Evolutionary conservation across 2,888 invertebrate species (phyloP).

Genomic region (Eledone cirrhosa): DNA sequence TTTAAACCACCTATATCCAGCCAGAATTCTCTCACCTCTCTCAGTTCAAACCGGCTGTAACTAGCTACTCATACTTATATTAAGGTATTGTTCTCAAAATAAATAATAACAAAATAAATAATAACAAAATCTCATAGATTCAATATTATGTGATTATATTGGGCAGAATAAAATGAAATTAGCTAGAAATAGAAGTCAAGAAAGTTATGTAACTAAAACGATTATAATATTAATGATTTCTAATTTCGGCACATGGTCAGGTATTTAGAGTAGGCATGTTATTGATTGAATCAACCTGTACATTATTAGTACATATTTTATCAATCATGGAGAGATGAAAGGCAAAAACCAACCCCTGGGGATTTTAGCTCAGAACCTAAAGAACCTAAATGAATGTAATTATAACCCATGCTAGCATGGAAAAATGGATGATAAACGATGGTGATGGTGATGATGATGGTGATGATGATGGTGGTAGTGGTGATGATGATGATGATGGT

Average conservation of each 20-base stretch:
- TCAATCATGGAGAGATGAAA: too few relatives aligned
- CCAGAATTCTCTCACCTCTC: too few relatives aligned
- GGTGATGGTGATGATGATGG: not conserved
- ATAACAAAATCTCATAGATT: too few relatives aligned
- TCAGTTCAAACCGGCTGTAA: too few relatives aligned
- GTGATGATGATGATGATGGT: conserved; percentile 22
- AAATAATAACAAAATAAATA: too few relatives aligned
- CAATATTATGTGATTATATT: too few relatives aligned
- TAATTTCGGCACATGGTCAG: conserved; percentile 3
- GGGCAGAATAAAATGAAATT: conserved; percentile 10
- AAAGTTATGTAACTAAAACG: conserved; percentile 12
- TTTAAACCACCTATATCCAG: too few relatives aligned
- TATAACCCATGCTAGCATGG: too few relatives aligned
- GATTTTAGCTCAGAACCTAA: not conserved
- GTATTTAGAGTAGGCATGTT: not conserved
- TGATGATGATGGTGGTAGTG: conserved; percentile 23
- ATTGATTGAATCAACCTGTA: not conserved
- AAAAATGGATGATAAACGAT: too few relatives aligned
- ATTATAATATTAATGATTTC: conserved; percentile 8
- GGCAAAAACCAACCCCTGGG: conserved; percentile 5
- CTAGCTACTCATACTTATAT: too few relatives aligned
- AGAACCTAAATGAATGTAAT: too few relatives aligned
- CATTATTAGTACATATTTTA: not conserved
- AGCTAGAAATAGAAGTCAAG: conserved; percentile 11
- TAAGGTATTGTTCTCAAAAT: too few relatives aligned